Evolutionary conservation across 2,888 invertebrate genomes (phyloP).

Genomic region (Drosophila peninsularis): DNA sequence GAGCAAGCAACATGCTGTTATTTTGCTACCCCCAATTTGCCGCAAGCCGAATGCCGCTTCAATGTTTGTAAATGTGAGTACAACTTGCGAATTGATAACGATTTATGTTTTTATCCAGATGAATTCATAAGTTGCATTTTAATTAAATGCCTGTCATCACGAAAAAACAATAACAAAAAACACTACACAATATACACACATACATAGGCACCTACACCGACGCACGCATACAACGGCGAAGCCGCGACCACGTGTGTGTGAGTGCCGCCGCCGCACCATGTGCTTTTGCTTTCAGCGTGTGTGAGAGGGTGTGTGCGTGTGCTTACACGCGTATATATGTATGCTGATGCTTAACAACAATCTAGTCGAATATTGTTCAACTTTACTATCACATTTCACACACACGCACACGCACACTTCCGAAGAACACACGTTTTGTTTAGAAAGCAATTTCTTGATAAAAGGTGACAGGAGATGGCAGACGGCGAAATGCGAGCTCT

Average conservation of each 20-base stretch:
- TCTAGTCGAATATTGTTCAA: constrained; percentile 32
- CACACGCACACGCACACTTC: background rate
- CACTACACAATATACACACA: constrained; percentile 18
- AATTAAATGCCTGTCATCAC: constrained; percentile 9
- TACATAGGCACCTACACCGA: constrained; percentile 7
- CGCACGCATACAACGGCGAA: constrained; percentile 8
- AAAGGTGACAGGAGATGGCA: constrained; percentile 20
- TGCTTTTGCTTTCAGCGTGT: constrained; percentile 63
- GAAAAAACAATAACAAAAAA: constrained; percentile 64
- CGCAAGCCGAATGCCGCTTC: constrained; percentile 22
- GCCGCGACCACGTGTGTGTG: constrained; percentile 67
- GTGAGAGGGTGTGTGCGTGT: constrained; percentile 13
- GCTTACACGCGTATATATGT: constrained; percentile 10
- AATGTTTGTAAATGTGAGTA: background rate
- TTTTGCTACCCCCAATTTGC: constrained; percentile 25
- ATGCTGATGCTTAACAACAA: constrained; percentile 53
- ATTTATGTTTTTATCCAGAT: background rate
- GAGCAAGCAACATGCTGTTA: constrained; percentile 64
- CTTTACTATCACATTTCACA: constrained; percentile 65
- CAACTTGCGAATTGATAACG: background rate
- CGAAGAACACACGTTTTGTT: constrained; percentile 50
- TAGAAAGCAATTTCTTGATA: constrained; percentile 56
- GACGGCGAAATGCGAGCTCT: constrained; percentile 32
- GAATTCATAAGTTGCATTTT: background rate
- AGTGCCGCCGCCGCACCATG: constrained; percentile 71